phyloP scores from a whole-genome alignment of 2,888 invertebrate genomes.

The Camptogramma bilineatum region DNA sequence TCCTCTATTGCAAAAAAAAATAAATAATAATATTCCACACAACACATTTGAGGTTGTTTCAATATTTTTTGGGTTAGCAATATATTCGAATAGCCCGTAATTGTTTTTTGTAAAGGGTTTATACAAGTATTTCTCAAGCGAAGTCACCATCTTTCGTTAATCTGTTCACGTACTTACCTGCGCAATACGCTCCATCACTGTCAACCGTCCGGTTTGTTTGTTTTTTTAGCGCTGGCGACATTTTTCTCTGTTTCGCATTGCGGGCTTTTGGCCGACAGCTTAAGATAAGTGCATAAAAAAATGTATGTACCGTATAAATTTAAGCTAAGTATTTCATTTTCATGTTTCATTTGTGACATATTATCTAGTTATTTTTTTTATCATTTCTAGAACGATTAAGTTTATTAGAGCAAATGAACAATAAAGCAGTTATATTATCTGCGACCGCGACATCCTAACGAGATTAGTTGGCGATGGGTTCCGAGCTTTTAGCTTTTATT shows the following conservation, averaged over 20 bases:
- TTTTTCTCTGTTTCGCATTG: constrained; percentile 40
- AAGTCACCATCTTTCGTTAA: constrained; percentile 24
- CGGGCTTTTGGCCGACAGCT: constrained; percentile 28
- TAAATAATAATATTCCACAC: too few species aligned
- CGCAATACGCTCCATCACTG: constrained; percentile 36
- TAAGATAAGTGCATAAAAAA: neutral
- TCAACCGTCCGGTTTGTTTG: constrained; percentile 30
- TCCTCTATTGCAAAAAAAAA: too few species aligned
- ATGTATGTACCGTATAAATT: too few species aligned
- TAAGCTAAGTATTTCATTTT: too few species aligned
- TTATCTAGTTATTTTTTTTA: too few species aligned
- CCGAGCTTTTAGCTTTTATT: constrained; percentile 35
- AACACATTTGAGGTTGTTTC: too few species aligned
- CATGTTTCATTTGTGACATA: too few species aligned
- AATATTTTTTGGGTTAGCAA: too few species aligned
- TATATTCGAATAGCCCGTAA: neutral
- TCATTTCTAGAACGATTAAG: neutral
- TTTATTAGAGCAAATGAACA: neutral
- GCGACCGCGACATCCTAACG: constrained; percentile 20
- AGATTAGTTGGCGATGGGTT: constrained; percentile 34
- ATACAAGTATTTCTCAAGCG: constrained; percentile 6
- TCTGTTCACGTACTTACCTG: constrained; percentile 31
- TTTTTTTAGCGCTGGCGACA: constrained; percentile 22
- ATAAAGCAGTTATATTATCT: constrained; percentile 22
- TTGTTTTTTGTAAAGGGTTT: neutral